Base-by-base conservation (phyloP, 2,113 vertebrate species). In the Oncorhynchus tshawytscha region DNA sequence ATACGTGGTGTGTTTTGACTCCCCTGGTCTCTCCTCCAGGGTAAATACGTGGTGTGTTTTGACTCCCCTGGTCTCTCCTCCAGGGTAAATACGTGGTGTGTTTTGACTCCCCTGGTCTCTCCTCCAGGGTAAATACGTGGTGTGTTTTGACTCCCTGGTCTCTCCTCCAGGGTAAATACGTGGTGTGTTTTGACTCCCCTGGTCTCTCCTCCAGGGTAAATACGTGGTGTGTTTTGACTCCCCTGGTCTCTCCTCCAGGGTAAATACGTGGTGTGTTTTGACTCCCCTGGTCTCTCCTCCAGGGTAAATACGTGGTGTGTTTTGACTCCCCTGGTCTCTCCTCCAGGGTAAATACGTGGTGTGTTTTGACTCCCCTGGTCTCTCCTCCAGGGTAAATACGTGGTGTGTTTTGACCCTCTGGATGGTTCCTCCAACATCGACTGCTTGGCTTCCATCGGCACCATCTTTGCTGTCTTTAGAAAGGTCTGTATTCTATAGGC, bases 381-480 rank as follows among this genome's bases (percentile, higher is more conserved):
- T 86, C 71, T 29, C 29, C 83, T 85, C 13, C 84, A 98, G 96
- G 96, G 97, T 64, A 98, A 98, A 94, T 99, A 99, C 31, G 82
- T 29, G 29, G 29, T 29, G 86, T 99, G 97, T 79, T 95, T 98
- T 82, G 97, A 99, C 76, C 97, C 97, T 59, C 89, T 99, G 27
- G 97, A 99, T 84, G 97, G 97, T 29, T 99, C 97, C 0, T 99
- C 97, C 0, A 99, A 99, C 86, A 98, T 99, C 7, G 97, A 99
- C 85, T 99, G 97, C 71, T 95, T 99, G 70, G 96, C 91, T 72
- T 98, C 97, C 81, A 96, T 98, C 79, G 97, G 97, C 71, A 97
- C 95, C 67, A 98, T 99, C 82, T 99, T 99, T 90, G 92, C 89
- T 75, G 93, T 99, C 90, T 99, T 97, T 75, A 96, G 15, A 94